A percentile compares a stretch with the other conserved stretches of the same genome.
Evolutionary conservation across 92 coral and sea anemone species (phyloP).

Genomic region (Zoanthus sociatus): DNA sequence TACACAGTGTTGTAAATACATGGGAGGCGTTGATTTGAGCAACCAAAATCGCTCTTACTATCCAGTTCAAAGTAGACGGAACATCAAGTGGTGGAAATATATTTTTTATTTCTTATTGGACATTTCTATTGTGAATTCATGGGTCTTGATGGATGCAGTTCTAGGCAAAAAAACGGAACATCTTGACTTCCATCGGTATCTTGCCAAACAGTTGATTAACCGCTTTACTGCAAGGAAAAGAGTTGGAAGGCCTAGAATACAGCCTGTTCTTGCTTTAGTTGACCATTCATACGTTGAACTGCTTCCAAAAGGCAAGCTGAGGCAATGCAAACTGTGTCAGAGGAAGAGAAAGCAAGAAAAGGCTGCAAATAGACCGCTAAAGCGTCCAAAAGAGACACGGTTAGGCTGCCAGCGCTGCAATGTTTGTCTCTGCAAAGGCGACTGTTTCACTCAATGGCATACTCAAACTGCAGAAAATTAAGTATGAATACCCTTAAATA

Average conservation of each 20-base stretch:
- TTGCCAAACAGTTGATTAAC: constrained; percentile 13
- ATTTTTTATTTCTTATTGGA: constrained; percentile 13
- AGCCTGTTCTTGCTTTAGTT: constrained; percentile 20
- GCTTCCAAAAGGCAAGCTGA: constrained; percentile 20
- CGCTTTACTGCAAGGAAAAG: constrained; percentile 3
- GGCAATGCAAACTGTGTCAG: background rate
- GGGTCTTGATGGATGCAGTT: background rate
- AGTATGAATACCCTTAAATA: no score
- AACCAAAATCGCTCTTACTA: constrained; percentile 24
- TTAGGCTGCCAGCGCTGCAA: no score
- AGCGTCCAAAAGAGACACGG: no score
- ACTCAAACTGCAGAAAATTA: no score
- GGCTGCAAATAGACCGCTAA: no score
- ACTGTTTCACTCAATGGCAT: no score
- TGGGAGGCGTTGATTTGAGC: constrained; percentile 25
- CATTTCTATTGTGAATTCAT: background rate
- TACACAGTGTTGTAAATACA: constrained; percentile 4
- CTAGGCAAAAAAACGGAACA: constrained; percentile 15
- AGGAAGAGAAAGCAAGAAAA: no score
- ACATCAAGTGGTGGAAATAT: constrained; percentile 35
- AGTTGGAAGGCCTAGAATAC: constrained; percentile 18
- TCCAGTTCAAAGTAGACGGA: background rate
- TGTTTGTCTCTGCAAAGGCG: no score
- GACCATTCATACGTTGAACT: constrained; percentile 21
- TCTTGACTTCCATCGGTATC: constrained; percentile 12